A percentile compares a stretch with the other conserved stretches of the same genome.
Conservation (phyloP, 2,113 vertebrate genomes). For the Crocuta crocuta region DNA sequence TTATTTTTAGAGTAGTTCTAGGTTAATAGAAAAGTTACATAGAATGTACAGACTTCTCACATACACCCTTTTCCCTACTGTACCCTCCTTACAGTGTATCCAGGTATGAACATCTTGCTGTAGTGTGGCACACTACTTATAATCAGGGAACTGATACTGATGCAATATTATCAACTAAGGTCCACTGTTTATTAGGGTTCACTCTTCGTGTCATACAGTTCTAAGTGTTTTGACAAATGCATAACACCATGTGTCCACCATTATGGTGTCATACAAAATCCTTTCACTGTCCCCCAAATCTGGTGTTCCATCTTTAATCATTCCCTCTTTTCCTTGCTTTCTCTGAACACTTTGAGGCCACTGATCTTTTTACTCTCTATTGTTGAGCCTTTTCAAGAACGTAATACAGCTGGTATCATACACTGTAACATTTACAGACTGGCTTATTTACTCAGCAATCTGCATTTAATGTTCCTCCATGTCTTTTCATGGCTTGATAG, state of each 20-base stretch:
- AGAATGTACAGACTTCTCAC: neutral
- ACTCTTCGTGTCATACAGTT: neutral
- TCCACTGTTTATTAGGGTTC: neutral
- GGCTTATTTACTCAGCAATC: neutral
- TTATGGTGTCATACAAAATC: neutral
- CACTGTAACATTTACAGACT: neutral
- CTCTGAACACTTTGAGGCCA: neutral
- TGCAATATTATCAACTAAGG: neutral
- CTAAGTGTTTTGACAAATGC: neutral
- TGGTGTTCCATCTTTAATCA: neutral
- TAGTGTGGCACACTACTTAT: neutral
- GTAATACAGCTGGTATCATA: neutral
- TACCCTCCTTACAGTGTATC: neutral
- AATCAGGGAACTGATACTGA: neutral
- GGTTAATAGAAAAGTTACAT: slow-evolving; percentile 2
- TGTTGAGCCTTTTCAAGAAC: neutral
- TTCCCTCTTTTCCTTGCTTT: neutral
- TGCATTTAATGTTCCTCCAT: neutral
- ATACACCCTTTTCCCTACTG: neutral
- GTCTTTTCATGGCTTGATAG: neutral
- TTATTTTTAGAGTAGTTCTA: neutral
- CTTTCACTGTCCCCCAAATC: neutral
- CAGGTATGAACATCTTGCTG: neutral
- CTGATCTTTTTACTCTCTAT: neutral
- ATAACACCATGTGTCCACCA: neutral